phyloP scores from a whole-genome alignment of 2,797 vertebrate genomes.

The Euphonia xanthogaster region DNA sequence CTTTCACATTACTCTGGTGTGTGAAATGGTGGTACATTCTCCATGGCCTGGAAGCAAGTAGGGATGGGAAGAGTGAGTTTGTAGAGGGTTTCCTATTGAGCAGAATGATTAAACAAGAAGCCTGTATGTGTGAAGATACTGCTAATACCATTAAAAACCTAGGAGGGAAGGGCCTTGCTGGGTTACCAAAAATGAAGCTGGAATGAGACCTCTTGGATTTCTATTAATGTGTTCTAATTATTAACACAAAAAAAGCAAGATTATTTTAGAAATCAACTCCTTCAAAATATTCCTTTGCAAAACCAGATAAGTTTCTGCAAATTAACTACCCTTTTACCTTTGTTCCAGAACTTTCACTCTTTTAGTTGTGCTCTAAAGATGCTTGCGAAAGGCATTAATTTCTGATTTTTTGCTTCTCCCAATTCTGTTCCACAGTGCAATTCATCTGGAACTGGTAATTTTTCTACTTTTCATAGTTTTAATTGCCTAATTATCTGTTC shows the following conservation, averaged over 20 bases:
- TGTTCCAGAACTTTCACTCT: background rate
- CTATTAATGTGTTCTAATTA: background rate
- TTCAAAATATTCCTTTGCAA: background rate
- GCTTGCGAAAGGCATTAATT: background rate
- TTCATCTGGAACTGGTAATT: background rate
- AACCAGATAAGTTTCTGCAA: background rate
- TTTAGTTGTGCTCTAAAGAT: background rate
- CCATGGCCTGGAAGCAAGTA: background rate
- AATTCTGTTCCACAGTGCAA: background rate
- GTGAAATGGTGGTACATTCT: background rate
- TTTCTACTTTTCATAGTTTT: constrained; percentile 41
- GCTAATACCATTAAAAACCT: background rate
- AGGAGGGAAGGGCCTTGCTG: background rate
- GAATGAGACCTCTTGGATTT: background rate
- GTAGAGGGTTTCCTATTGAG: background rate
- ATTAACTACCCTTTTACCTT: background rate
- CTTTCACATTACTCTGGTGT: background rate
- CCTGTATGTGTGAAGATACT: background rate
- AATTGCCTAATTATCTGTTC: constrained; percentile 39
- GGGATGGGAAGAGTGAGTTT: background rate
- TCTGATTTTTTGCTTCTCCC: background rate
- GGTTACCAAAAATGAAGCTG: background rate
- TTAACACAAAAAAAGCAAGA: background rate
- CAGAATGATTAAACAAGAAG: background rate
- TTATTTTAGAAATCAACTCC: background rate